Base-by-base conservation (phyloP, 2,113 vertebrate species). In the Carettochelys insculpta region DNA sequence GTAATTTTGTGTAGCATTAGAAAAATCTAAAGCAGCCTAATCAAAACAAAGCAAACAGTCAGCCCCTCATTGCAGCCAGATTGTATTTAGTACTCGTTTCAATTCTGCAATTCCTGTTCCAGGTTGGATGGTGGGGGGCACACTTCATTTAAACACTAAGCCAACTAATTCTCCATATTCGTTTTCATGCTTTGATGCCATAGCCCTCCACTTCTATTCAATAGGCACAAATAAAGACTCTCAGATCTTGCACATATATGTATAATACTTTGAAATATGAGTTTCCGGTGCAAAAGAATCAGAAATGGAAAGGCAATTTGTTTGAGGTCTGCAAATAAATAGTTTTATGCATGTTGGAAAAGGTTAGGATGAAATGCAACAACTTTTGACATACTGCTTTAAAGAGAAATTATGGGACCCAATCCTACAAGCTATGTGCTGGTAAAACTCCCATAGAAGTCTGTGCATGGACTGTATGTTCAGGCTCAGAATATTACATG, bases 1-100 rank as follows among this genome's bases (percentile, higher is more conserved):
- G 78, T 24, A 2, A 16, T 91, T 86, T 90, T 31, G 22, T 81
- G 88, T 93, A 45, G 86, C 27, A 38, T 89, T 89, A 81, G 80
- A 56, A 93, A 95, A 81, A 2, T 8, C n/a, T 85, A 76, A 81
- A 43, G 9, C 27, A 86, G 25, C 38, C 54, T 76, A 82, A 85
- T 71, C 1, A 11, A 86, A 88, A 77, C 6, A 61, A 82, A 82
- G 24, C 51, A 86, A 11, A 6, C 19, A 77, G 31, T 8, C n/a
- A 86, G 25, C 0, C 8, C 73, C 56, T 52, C 68, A 43, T 80
- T 88, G 31, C 80, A 89, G 79, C 22, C n/a, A 90, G 83, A 76
- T 82, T 82, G 3, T 87, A 0, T 22, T 73, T 54, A 91, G 73
- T 54, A 41, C 77, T 65, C 85, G 52, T 9, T 88, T 73, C 61